phyloP scores from a whole-genome alignment of 2,888 invertebrate species.

The Myathropa florea region DNA sequence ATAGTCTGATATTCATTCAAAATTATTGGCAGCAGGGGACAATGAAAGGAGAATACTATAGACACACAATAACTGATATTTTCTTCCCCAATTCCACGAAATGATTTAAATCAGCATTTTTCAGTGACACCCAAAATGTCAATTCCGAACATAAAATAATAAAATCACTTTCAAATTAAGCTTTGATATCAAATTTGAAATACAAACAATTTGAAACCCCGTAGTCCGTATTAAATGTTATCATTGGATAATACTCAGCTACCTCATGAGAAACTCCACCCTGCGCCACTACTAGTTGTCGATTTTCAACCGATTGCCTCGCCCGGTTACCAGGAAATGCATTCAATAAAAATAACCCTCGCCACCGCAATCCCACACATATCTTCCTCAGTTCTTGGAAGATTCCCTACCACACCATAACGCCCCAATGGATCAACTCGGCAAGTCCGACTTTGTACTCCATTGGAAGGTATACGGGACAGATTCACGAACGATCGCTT shows the following conservation, averaged over 20 bases:
- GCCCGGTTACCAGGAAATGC: slow-evolving; percentile 43
- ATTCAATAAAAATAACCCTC: slow-evolving; percentile 37
- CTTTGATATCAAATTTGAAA: too few relatives aligned
- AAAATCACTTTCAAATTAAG: too few relatives aligned
- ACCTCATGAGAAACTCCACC: slow-evolving; percentile 6
- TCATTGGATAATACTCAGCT: slow-evolving; percentile 1
- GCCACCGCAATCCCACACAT: slow-evolving; percentile 34
- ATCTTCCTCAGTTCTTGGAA: slow-evolving; percentile 46
- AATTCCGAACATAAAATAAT: too few relatives aligned
- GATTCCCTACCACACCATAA: slow-evolving; percentile 1
- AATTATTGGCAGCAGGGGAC: too few relatives aligned
- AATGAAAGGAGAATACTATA: too few relatives aligned
- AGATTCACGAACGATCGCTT: slow-evolving; percentile 34
- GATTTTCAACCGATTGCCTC: slow-evolving; percentile 32
- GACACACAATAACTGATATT: too few relatives aligned
- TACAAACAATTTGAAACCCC: neutral
- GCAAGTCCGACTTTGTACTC: neutral
- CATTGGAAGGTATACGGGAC: neutral
- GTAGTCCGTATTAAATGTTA: neutral
- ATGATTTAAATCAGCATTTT: too few relatives aligned
- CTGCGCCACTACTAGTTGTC: slow-evolving; percentile 26
- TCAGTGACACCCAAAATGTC: too few relatives aligned
- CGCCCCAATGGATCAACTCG: slow-evolving; percentile 1
- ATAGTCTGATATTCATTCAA: too few relatives aligned
- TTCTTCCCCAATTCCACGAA: too few relatives aligned